Evolutionary conservation across 2,888 invertebrate genomes (phyloP).

Genomic region (Clanis bilineata): DNA sequence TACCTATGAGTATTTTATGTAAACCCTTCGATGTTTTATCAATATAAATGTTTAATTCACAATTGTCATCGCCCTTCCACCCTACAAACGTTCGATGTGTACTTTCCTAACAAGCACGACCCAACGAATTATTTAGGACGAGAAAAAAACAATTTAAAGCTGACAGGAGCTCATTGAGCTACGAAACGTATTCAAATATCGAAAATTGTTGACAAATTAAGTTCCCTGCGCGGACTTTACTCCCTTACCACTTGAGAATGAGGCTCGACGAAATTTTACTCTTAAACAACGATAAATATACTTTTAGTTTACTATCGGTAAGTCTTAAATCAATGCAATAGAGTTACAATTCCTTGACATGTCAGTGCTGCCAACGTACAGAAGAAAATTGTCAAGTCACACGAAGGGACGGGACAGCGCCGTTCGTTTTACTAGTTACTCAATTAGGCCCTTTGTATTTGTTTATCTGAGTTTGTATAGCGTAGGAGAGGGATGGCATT

Average conservation of each 20-base stretch:
- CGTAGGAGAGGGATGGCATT: constrained; percentile 51
- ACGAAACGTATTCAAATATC: constrained; percentile 81
- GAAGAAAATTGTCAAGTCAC: constrained; percentile 47
- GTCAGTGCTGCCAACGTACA: constrained; percentile 24
- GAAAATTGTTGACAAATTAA: constrained; percentile 83
- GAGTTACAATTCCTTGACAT: constrained; percentile 33
- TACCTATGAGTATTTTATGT: not conserved
- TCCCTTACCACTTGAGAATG: constrained; percentile 79
- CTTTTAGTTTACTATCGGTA: constrained; percentile 15
- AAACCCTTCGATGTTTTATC: not conserved
- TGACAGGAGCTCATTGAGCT: constrained; percentile 80
- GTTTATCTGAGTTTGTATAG: constrained; percentile 82
- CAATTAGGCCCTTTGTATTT: constrained; percentile 83
- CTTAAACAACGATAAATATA: constrained; percentile 35
- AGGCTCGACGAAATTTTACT: constrained; percentile 72
- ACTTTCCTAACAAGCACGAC: constrained; percentile 32
- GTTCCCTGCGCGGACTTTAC: constrained; percentile 72
- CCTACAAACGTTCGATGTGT: constrained; percentile 14
- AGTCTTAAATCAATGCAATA: constrained; percentile 29
- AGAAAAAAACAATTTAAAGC: constrained; percentile 76
- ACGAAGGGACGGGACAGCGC: constrained; percentile 75
- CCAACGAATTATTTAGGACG: constrained; percentile 56
- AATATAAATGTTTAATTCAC: constrained; percentile 13
- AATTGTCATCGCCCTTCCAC: constrained; percentile 9
- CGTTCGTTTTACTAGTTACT: constrained; percentile 82